A percentile compares a stretch with the other conserved stretches of the same genome.
These are phyloP conservation scores for Mormyrops boulengeri DNA, from an alignment of 2,797 vertebrate genomes.

Conservation along the genomic window DNA sequence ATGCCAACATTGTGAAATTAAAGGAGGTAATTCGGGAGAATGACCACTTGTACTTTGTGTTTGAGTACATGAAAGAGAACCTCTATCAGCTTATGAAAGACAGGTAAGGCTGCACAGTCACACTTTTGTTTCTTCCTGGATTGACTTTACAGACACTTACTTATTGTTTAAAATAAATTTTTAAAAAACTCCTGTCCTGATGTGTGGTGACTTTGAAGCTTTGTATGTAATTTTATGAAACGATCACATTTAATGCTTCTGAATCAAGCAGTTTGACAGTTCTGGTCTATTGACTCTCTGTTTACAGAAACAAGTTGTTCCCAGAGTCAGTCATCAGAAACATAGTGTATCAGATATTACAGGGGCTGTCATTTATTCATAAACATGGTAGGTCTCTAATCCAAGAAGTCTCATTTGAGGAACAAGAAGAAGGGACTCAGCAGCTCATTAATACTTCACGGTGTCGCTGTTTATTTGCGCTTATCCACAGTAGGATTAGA, in stretches of 20 bases:
- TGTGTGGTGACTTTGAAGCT: neutral
- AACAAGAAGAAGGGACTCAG: neutral
- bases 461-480: neutral
- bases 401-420: constrained; percentile 13
- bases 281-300: constrained; percentile 55
- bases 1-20: constrained; percentile 93
- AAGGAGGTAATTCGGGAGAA: constrained; percentile 98
- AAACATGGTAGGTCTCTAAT: constrained; percentile 84
- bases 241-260: neutral
- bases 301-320: constrained; percentile 93
- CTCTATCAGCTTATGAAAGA: constrained; percentile 98
- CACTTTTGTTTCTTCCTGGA: neutral
- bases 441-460: neutral
- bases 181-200: neutral
- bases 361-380: constrained; percentile 97
- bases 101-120: constrained; percentile 73
- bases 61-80: constrained; percentile 99
- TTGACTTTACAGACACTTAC: neutral
- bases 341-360: constrained; percentile 98
- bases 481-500: neutral
- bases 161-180: neutral
- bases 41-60: constrained; percentile 95
- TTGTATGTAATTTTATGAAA: neutral
- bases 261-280: constrained; percentile 23
- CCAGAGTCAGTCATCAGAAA: constrained; percentile 97